Base-by-base conservation (phyloP, 2,113 vertebrate species). In the Cavia aperea region DNA sequence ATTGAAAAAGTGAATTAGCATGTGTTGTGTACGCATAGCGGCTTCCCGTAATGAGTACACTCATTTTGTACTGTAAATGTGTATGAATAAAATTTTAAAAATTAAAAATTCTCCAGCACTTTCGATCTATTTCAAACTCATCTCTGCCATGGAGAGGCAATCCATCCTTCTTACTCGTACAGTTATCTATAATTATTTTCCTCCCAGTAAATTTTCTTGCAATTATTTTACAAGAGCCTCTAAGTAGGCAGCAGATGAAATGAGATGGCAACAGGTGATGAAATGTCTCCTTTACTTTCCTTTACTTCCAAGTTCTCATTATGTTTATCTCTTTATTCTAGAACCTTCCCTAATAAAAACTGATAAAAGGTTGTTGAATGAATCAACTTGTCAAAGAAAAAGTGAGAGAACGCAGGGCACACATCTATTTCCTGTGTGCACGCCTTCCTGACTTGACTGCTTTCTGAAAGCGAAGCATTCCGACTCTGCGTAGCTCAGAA, bases 401-500 rank as follows among this genome's bases (percentile, higher is more conserved):
- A 36, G 29, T 86, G 29, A 93, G 14, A 18, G 70, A 81, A 77
- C 56, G 43, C 1, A 33, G 36, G 6, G 2, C n/a, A 46, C 56
- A 5, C 15, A 26, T 56, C 23, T 90, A 0, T 73, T 43, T 90
- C 43, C 9, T 49, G 2, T 73, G 72, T 68, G 23, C 73, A 4
- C 58, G 13, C 18, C 75, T 58, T 88, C 81, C 81, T 78, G 16
- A 77, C 73, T 86, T 89, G 33, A 49, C 24, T 43, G 5, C 0
- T 82, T 85, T 82, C 54, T 90, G 56, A 90, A 93, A 93, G 70
- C 43, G 63, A 93, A 91, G 26, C n/a, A 65, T 60, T 91, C 11
- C 66, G 72, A 87, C 43, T 7, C 4, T 62, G 12, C 16, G 88
- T 70, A 16, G 31, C 54, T 90, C 65, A 85, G 51, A 79, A n/a